Evolutionary conservation across 2,888 invertebrate species (phyloP), one percentile per base, ranked within the genome.

Genomic region (Oligia fasciuncula): DNA sequence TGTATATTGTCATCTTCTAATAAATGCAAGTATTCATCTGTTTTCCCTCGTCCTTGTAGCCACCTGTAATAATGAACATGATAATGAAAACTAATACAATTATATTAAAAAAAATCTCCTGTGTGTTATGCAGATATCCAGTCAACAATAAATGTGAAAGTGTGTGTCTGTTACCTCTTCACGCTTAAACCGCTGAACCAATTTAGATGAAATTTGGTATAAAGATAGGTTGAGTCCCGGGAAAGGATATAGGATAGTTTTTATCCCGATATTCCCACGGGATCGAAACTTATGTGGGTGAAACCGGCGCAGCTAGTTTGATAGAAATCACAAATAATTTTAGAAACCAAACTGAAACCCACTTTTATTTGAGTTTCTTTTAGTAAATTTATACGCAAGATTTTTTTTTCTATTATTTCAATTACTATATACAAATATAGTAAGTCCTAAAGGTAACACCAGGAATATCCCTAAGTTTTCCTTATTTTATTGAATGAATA

Each of bases 11-110:
- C 97, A 93, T 97, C 97, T 92, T 97, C 97, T 87, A 98, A 95
- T 87, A 97, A 97, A 92, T 97, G 97, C 72, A 99, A 97, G 91
- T 98, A 98, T 87, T 98, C 97, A 80, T 98, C 97, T 81, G 98
- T 98, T 91, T 98, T 97, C 29, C 98, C 98, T 89, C 98, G 97
- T 80, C 97, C 97, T 92, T 98, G 97, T 87, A 99, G 97, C 98
- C 98, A 98, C 87, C 98, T 98, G 92, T 46, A 93, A 92, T 46
- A 93, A 92, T 13, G 8, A 68, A 72, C 14, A 77, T 73, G 1
- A 46, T 51, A 63, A 13, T 70, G 6, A 51, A 54, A 57, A 65
- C 2, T 8, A 19, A 23, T 29, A 51, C 14, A 17, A 54, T 4
- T 35, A n/a, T 65, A 17, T 60, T 29, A 29, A 5, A 13, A n/a